phyloP scores from a whole-genome alignment of 2,797 vertebrate genomes.

The Austrolebias charrua region DNA sequence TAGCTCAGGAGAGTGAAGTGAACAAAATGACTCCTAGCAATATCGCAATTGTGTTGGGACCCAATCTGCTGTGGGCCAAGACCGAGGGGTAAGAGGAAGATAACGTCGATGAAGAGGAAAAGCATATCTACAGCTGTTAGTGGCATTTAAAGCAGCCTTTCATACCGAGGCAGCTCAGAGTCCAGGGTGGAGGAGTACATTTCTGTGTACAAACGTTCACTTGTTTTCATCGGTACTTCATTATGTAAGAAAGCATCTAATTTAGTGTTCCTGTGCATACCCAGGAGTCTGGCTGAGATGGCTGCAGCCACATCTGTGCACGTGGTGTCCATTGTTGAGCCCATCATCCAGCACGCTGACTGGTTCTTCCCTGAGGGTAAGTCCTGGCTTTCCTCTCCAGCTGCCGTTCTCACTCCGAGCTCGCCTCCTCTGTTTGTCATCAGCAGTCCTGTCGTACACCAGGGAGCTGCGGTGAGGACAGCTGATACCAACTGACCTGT shows the following conservation, averaged over 20 bases:
- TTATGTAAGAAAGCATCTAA: conserved; percentile 21
- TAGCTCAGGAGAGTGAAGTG: conserved; percentile 92
- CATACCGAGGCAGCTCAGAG: background rate
- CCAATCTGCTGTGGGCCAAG: conserved; percentile 95
- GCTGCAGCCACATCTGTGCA: conserved; percentile 97
- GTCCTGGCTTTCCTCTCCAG: conserved; percentile 23
- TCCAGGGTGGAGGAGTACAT: background rate
- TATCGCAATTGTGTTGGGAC: conserved; percentile 95
- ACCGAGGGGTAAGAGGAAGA: conserved; percentile 89
- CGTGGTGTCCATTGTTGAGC: conserved; percentile 93
- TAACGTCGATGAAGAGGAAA: background rate
- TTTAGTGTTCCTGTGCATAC: conserved; percentile 15
- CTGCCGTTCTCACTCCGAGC: conserved; percentile 5
- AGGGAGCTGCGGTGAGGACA: background rate
- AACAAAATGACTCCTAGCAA: conserved; percentile 99
- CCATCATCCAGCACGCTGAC: conserved; percentile 94
- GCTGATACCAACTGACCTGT: background rate
- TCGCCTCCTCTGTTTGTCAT: background rate
- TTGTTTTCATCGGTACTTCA: conserved; percentile 1
- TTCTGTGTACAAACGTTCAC: background rate
- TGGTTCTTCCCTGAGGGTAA: conserved; percentile 98
- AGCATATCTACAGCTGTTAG: background rate
- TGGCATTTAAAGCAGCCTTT: background rate
- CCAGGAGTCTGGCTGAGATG: conserved; percentile 95
- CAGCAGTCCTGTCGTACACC: background rate